phyloP scores from a whole-genome alignment of 2,888 invertebrate genomes.

The Pollenia angustigena region DNA sequence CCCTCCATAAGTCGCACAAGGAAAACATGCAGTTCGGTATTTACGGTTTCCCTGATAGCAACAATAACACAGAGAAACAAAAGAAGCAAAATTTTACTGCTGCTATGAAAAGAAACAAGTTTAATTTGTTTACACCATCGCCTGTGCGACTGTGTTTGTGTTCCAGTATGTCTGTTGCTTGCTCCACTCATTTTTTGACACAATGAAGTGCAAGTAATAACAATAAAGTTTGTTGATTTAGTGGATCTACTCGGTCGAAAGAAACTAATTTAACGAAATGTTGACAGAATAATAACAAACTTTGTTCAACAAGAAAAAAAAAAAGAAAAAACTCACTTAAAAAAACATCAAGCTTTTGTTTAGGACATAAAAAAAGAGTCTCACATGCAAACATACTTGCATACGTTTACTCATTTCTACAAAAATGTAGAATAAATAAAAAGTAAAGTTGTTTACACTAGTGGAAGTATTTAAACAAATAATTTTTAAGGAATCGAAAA shows the following conservation, averaged over 20 bases:
- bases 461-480: conserved; percentile 36
- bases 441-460: conserved; percentile 5
- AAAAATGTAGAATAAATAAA: conserved; percentile 5
- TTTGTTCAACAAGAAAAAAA: conserved; percentile 36
- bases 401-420: conserved; percentile 6
- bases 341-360: conserved; percentile 50
- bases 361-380: conserved; percentile 23
- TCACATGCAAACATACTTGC: not conserved
- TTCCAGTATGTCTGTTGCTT: conserved; percentile 39
- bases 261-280: conserved; percentile 74
- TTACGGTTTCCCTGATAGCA: no score
- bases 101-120: conserved; percentile 56
- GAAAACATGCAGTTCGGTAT: no score
- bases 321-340: conserved; percentile 33
- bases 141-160: conserved; percentile 2
- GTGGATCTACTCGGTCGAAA: conserved; percentile 72
- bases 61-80: not conserved
- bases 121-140: conserved; percentile 64
- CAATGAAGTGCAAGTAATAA: conserved; percentile 74
- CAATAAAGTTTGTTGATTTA: conserved; percentile 73
- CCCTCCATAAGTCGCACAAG: no score
- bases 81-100: conserved; percentile 55
- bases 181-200: conserved; percentile 70
- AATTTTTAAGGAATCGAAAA: conserved; percentile 28
- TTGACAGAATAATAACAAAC: conserved; percentile 73